phyloP scores from a whole-genome alignment of 2,113 vertebrate species.

The Melanostigma gelatinosum region DNA sequence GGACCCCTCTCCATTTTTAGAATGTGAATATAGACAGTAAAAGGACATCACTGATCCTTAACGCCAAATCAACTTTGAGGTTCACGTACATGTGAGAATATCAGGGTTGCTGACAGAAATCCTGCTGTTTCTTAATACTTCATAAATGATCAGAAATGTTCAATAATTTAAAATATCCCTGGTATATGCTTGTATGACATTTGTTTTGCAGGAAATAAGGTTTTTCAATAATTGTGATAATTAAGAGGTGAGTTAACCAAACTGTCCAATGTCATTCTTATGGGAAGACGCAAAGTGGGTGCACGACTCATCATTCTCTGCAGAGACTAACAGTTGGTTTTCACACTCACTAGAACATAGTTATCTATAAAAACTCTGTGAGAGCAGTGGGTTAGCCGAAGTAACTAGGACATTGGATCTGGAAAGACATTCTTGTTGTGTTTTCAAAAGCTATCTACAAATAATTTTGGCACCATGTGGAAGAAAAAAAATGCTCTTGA shows the following conservation, averaged over 20 bases:
- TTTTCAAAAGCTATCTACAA: background rate
- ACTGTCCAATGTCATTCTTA: background rate
- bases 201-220: background rate
- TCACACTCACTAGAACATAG: background rate
- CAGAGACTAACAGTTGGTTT: background rate
- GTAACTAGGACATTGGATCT: background rate
- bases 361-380: background rate
- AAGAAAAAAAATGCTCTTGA: background rate
- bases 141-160: background rate
- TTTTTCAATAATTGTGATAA: background rate
- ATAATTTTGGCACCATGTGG: no score
- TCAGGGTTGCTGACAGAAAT: background rate
- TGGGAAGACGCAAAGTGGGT: background rate
- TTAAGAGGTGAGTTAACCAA: background rate
- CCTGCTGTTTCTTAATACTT: background rate
- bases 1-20: constrained; percentile 41
- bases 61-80: constrained; percentile 15
- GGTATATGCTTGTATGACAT: background rate
- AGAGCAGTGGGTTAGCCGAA: background rate
- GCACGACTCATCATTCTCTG: background rate
- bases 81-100: background rate
- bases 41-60: background rate
- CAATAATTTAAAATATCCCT: background rate
- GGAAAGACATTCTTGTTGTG: background rate
- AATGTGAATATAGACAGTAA: constrained; percentile 21